Percentiles rank a stretch among this genome's conserved stretches.
phyloP scores from a whole-genome alignment of 2,888 invertebrate genomes.

The Cotesia congregata region DNA sequence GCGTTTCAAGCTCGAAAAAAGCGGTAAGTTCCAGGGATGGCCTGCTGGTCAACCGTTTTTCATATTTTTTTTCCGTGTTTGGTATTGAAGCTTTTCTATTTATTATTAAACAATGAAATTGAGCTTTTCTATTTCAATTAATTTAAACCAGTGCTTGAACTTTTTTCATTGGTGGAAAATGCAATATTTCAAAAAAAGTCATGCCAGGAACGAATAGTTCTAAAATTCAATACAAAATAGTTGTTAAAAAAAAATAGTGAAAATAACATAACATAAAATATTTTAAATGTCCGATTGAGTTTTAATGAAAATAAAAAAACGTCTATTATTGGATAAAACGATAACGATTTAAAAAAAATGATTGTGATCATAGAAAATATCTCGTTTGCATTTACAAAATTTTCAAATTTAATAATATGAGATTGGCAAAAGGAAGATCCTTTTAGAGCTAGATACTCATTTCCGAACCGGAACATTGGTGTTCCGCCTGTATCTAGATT shows the following conservation, averaged over 20 bases:
- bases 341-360: not conserved
- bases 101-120: not conserved
- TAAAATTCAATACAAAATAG: no score
- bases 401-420: not conserved
- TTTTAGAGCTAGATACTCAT: constrained; percentile 60
- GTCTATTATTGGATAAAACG: no score
- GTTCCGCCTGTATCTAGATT: constrained; percentile 44
- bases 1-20: no score
- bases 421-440: not conserved
- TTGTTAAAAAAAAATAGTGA: no score
- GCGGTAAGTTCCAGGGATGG: no score
- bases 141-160: not conserved
- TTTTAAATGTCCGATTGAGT: no score
- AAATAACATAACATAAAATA: no score
- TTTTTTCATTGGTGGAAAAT: not conserved
- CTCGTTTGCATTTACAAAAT: not conserved
- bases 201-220: no score
- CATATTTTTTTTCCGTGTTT: no score
- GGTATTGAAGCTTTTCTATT: constrained; percentile 11
- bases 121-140: not conserved
- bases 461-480: constrained; percentile 53
- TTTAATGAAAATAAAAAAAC: no score
- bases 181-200: no score
- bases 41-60: no score
- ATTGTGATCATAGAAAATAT: not conserved